Conservation (phyloP, 2,797 vertebrate genomes). For the Limosa lapponica region DNA sequence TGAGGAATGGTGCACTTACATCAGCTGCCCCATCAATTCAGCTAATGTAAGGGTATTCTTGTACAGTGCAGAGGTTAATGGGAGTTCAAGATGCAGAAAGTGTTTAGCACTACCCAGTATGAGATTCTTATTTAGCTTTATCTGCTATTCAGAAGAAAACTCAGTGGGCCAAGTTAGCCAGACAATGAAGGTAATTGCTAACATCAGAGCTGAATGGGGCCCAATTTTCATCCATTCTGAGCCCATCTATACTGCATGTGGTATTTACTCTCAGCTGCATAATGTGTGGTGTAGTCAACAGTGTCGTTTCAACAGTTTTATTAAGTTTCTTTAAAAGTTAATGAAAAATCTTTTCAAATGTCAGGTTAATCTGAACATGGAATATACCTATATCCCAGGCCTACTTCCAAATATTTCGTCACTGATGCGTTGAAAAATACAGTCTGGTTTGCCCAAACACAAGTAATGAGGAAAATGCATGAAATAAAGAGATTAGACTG, state of each 20-base stretch:
- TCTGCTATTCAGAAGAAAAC: neutral
- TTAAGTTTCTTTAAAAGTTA: neutral
- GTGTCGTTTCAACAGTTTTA: neutral
- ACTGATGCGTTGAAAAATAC: neutral
- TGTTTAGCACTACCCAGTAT: neutral
- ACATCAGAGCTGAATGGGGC: neutral
- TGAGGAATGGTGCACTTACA: neutral
- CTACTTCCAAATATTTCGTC: neutral
- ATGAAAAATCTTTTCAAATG: neutral
- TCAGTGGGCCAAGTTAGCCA: neutral
- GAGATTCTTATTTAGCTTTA: slow-evolving; percentile 2
- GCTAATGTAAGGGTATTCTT: neutral
- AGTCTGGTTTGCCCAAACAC: neutral
- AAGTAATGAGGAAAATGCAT: neutral
- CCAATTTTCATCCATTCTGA: neutral
- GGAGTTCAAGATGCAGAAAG: neutral
- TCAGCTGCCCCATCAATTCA: neutral
- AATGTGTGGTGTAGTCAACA: neutral
- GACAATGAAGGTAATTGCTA: neutral
- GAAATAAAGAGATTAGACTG: neutral
- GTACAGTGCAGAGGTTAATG: neutral
- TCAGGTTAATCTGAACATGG: neutral
- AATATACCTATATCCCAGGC: neutral
- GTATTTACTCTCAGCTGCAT: neutral
- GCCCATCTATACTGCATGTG: neutral